phyloP scores from a whole-genome alignment of 2,113 vertebrate species.

The Oenanthe melanoleuca region DNA sequence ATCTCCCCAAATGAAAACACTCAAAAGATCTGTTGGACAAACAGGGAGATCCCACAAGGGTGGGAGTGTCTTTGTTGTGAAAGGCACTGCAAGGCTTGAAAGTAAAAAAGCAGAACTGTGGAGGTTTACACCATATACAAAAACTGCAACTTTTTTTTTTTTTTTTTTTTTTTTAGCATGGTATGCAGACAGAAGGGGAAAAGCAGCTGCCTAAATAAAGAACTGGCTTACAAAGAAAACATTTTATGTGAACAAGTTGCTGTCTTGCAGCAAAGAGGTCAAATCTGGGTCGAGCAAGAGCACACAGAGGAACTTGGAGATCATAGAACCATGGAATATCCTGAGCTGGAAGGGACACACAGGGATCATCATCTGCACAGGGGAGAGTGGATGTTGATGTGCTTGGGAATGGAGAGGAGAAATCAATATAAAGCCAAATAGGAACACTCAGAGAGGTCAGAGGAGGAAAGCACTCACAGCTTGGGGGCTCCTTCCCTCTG shows the following conservation, averaged over 20 bases:
- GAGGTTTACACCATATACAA: neutral
- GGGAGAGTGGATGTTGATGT: neutral
- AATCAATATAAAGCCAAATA: neutral
- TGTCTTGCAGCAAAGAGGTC: conserved; percentile 3
- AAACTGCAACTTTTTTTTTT: neutral
- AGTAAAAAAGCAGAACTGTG: conserved; percentile 17
- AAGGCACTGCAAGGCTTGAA: neutral
- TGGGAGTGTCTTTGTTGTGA: neutral
- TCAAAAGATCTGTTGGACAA: neutral
- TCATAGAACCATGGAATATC: neutral
- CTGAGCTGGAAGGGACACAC: neutral
- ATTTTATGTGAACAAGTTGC: neutral
- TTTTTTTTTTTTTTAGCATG: neutral
- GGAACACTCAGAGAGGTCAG: neutral
- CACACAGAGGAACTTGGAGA: neutral
- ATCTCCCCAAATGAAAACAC: neutral
- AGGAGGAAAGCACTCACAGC: neutral
- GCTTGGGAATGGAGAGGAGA: neutral
- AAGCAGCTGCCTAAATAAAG: conserved; percentile 25
- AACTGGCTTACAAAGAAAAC: neutral
- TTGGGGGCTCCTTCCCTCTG: neutral
- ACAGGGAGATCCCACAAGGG: neutral
- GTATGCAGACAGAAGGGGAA: neutral
- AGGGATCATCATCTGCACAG: neutral
- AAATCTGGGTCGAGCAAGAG: neutral